phyloP scores from a whole-genome alignment of 1,140 invertebrate genomes.

The Leptopilina boulardi region DNA sequence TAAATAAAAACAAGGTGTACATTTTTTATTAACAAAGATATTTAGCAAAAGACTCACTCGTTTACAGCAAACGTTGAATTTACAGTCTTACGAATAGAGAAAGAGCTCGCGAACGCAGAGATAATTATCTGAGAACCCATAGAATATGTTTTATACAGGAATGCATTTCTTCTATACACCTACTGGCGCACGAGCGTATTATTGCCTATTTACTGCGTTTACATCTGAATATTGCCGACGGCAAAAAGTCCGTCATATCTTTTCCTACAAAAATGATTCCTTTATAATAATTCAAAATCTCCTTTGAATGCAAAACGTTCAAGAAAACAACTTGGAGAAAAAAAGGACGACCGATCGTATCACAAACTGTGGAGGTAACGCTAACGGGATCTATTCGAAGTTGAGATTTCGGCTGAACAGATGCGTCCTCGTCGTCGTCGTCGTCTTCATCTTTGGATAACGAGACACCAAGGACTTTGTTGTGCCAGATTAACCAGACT shows the following conservation, averaged over 20 bases:
- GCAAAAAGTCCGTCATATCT: background rate
- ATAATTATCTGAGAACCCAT: constrained; percentile 70
- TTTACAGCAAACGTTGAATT: too few relatives aligned
- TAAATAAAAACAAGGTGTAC: too few relatives aligned
- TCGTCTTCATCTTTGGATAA: constrained; percentile 31
- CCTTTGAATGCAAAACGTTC: background rate
- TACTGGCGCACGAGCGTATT: constrained; percentile 64
- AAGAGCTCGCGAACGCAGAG: constrained; percentile 50
- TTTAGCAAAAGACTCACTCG: too few relatives aligned
- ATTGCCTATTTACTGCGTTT: constrained; percentile 68
- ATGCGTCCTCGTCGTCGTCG: constrained; percentile 11
- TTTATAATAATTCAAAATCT: background rate
- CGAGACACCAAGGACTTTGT: constrained; percentile 11
- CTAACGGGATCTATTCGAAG: constrained; percentile 18
- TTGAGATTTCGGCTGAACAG: constrained; percentile 22
- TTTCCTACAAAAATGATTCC: background rate
- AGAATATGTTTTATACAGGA: constrained; percentile 68
- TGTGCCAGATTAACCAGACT: constrained; percentile 10
- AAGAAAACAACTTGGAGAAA: background rate
- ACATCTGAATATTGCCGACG: constrained; percentile 56
- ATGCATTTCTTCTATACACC: constrained; percentile 68
- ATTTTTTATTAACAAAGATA: too few relatives aligned
- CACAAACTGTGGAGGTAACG: background rate
- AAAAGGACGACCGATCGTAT: background rate
- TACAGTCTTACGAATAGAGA: background rate